Conservation (phyloP, 2,113 vertebrate genomes). For the Poecile atricapillus region DNA sequence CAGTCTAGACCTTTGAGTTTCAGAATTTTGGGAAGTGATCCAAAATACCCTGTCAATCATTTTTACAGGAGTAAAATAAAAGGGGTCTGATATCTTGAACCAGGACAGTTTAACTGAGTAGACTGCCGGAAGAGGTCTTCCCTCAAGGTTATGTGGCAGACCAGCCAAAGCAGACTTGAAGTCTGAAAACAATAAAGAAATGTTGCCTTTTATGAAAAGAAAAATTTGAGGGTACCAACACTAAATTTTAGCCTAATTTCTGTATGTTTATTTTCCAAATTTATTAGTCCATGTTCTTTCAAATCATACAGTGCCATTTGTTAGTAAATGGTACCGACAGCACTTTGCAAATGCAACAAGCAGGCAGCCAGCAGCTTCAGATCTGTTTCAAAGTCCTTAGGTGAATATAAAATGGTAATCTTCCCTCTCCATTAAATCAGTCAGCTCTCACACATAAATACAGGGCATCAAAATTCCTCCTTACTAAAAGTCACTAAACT, state of each 20-base stretch:
- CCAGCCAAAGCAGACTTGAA: background rate
- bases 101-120: background rate
- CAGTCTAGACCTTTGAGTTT: background rate
- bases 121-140: background rate
- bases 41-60: background rate
- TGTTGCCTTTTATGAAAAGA: background rate
- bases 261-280: background rate
- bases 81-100: background rate
- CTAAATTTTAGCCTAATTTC: background rate
- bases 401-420: background rate
- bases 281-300: background rate
- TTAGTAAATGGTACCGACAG: rapidly evolving
- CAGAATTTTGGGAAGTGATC: background rate
- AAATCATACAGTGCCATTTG: background rate
- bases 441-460: background rate
- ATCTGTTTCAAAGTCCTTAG: background rate
- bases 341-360: background rate
- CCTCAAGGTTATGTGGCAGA: background rate
- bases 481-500: background rate
- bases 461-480: background rate
- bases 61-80: background rate
- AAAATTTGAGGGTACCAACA: background rate
- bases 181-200: background rate
- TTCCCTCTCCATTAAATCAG: background rate
- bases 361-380: background rate